Base-by-base conservation (phyloP, 2,113 vertebrate species). In the Ctenodactylus gundi region DNA sequence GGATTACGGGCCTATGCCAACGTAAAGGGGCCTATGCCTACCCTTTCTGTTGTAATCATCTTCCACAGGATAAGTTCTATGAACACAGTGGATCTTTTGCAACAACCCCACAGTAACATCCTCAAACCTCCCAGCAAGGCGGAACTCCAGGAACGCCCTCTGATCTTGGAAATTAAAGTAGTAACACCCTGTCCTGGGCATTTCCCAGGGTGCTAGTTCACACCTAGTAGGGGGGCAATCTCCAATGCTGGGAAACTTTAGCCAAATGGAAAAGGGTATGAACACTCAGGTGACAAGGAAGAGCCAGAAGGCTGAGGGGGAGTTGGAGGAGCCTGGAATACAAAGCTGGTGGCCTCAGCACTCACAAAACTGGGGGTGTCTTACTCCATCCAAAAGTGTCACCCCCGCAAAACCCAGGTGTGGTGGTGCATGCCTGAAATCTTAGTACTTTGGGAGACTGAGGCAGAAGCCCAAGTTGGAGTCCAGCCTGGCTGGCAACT, bases 181-280 rank as follows among this genome's bases (percentile, higher is more conserved):
- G 64, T 51, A 62, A 44, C 15, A 51, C 44, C 25, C 49, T 75
- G 25, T 68, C 57, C 85, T 49, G 44, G n/a, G 55, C 41, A 34
- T 73, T 34, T 39, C 49, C 49, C 62, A 73, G 72, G 17, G n/a
- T 62, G 78, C 78, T 53, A 64, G 80, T 64, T 83, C 41, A 72
- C 39, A 39, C 44, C 1, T 2, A 88, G 39, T 62, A 27, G 55
- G 36, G 27, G 55, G 36, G 27, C 67, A 39, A 91, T 14, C 85
- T 90, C 51, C 88, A 91, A 17, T 46, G 55, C 57, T 60, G 46
- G 8, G 94, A 75, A 83, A 82, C 73, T 85, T 89, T 14, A 75
- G 62, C 73, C 78, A 88, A 88, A 9, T 20, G 29, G 27, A 88
- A 49, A 44, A 68, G 44, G 75, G 17, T 20, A 29, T 44, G 31